A percentile compares a stretch with the other conserved stretches of the same genome.
These are phyloP conservation scores for Rhizoglyphus robini DNA, from an alignment of 1,140 invertebrate genomes.

Conservation along the genomic window DNA sequence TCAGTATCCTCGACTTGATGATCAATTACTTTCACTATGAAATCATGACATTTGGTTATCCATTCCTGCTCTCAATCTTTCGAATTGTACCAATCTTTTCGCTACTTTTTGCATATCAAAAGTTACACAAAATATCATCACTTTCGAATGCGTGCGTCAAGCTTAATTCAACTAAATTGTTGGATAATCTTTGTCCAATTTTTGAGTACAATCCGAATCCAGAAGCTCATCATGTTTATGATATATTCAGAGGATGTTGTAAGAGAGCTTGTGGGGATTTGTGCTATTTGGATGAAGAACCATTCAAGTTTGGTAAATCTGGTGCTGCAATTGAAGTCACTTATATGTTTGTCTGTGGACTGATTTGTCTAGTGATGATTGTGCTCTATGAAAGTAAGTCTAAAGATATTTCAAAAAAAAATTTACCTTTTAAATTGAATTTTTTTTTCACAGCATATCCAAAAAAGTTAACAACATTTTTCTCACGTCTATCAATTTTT, in stretches of 20 bases:
- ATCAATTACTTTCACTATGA: not conserved
- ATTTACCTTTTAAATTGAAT: not conserved
- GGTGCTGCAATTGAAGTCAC: not conserved
- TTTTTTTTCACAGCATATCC: not conserved
- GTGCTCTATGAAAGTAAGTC: not conserved
- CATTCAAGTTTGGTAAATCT: not conserved
- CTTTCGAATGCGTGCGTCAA: not conserved
- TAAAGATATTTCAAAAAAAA: too few species aligned
- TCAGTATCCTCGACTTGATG: not conserved
- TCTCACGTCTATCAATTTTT: not conserved
- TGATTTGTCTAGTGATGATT: not conserved
- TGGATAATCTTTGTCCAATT: too few species aligned
- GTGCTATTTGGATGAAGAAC: not conserved
- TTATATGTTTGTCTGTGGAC: not conserved
- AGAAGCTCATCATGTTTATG: too few species aligned
- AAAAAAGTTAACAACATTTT: not conserved
- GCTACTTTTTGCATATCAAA: slow-evolving; percentile 1
- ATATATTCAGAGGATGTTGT: not conserved
- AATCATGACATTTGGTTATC: not conserved
- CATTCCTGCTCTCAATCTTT: not conserved
- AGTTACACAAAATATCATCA: slow-evolving; percentile 4
- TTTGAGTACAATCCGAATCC: not conserved
- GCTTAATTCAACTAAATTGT: too few species aligned
- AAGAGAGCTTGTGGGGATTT: not conserved
- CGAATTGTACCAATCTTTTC: slow-evolving; percentile 12